Percentiles rank a stretch among this genome's conserved stretches.
Conservation (phyloP, 2,888 invertebrate species). For the Limnephilus marmoratus region DNA sequence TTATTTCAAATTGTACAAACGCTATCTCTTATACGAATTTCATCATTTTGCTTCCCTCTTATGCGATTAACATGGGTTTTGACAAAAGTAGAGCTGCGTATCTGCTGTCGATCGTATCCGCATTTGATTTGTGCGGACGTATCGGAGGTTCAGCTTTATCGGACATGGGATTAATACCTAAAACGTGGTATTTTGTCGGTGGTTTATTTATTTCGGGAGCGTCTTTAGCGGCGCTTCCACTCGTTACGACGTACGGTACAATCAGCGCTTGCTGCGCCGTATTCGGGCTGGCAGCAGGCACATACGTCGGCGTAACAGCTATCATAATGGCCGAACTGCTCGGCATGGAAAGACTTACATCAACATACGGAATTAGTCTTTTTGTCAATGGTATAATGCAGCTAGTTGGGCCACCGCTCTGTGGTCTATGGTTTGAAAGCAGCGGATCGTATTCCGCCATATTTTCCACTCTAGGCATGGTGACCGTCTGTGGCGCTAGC, state of each 20-base stretch:
- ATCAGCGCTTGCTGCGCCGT: constrained; percentile 84
- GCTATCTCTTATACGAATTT: constrained; percentile 93
- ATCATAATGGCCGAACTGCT: constrained; percentile 93
- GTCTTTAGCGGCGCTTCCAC: constrained; percentile 83
- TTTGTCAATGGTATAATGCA: constrained; percentile 91
- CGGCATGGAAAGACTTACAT: constrained; percentile 89
- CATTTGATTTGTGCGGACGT: constrained; percentile 87
- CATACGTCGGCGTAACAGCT: constrained; percentile 91
- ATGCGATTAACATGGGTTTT: constrained; percentile 84
- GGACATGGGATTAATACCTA: constrained; percentile 86
- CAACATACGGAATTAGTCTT: constrained; percentile 90
- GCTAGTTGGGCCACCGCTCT: constrained; percentile 89
- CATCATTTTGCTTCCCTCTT: constrained; percentile 87
- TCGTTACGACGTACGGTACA: constrained; percentile 80
- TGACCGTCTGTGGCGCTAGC: constrained; percentile 83
- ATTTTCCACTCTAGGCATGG: constrained; percentile 85
- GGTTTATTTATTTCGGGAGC: constrained; percentile 88
- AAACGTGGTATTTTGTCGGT: constrained; percentile 89
- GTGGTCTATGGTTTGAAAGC: constrained; percentile 83
- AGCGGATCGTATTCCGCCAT: constrained; percentile 83
- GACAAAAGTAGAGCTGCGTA: constrained; percentile 85
- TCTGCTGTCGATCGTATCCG: constrained; percentile 87
- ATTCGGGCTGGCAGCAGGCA: constrained; percentile 90
- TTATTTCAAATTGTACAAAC: constrained; percentile 90
- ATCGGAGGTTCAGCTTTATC: constrained; percentile 92